Percentiles rank a stretch among this genome's conserved stretches.
These are phyloP conservation scores for Trissolcus japonicus DNA, from an alignment of 2,888 invertebrate species.

Conservation along the genomic window DNA sequence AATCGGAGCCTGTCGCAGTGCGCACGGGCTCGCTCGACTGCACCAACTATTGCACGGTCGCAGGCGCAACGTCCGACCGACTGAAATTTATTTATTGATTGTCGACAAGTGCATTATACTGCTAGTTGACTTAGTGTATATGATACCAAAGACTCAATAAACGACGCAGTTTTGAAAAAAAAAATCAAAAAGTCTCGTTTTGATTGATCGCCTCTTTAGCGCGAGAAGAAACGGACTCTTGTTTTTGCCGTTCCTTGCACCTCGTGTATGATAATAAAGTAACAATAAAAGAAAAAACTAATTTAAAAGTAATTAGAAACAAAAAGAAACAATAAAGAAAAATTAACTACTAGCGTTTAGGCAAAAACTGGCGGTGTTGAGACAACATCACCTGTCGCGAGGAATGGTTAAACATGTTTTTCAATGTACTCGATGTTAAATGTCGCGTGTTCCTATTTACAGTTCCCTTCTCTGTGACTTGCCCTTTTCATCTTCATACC, in stretches of 20 bases:
- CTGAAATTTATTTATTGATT: constrained; percentile 20
- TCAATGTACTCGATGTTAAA: constrained; percentile 70
- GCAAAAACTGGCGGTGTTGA: constrained; percentile 15
- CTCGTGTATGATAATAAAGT: constrained; percentile 3
- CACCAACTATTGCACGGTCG: constrained; percentile 23
- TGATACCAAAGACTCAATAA: constrained; percentile 4
- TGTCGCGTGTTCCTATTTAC: constrained; percentile 73
- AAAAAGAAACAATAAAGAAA: background rate
- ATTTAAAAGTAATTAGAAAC: background rate
- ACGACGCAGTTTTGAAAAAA: constrained; percentile 11
- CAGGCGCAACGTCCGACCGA: constrained; percentile 32
- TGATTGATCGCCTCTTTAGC: background rate
- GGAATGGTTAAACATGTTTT: constrained; percentile 54
- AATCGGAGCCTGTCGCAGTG: constrained; percentile 34
- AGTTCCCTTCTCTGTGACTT: constrained; percentile 64
- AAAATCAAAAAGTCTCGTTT: constrained; percentile 8
- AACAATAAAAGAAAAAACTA: background rate
- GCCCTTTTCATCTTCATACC: constrained; percentile 54
- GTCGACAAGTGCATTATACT: constrained; percentile 40
- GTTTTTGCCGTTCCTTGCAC: constrained; percentile 2
- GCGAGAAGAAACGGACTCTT: background rate
- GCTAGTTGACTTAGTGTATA: constrained; percentile 12
- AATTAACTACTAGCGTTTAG: background rate
- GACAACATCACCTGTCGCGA: constrained; percentile 34
- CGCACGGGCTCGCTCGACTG: constrained; percentile 17